Evolutionary conservation across 2,797 vertebrate species (phyloP).

Genomic region (Sebastes aleutianus): DNA sequence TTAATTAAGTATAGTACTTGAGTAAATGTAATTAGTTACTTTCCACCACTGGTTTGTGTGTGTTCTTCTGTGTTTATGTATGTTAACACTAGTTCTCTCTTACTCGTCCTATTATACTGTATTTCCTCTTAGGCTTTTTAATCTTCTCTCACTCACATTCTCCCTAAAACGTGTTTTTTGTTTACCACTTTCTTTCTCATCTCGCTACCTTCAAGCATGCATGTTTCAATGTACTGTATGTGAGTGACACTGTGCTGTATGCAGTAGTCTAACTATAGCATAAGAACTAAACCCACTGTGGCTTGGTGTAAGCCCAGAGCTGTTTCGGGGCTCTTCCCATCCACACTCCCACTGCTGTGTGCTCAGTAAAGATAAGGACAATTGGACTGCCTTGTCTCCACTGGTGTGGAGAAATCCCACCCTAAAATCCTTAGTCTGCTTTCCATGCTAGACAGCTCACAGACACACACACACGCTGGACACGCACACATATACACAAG

Average conservation of each 20-base stretch:
- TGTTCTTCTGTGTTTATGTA: background rate
- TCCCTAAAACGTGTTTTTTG: background rate
- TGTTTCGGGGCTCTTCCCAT: slow-evolving; percentile 30
- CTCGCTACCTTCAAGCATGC: background rate
- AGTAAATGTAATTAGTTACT: background rate
- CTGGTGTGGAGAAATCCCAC: slow-evolving; percentile 27
- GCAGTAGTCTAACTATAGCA: slow-evolving; percentile 36
- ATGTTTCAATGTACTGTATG: background rate
- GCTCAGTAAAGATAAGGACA: slow-evolving; percentile 56
- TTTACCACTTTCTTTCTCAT: background rate
- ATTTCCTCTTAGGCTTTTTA: background rate
- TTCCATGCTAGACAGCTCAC: slow-evolving; percentile 4
- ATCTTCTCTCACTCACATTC: background rate
- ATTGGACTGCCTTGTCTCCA: slow-evolving; percentile 30
- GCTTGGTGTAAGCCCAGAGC: slow-evolving; percentile 33
- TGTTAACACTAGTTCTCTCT: background rate
- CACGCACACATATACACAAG: background rate
- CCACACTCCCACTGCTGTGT: slow-evolving; percentile 42
- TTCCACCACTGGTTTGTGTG: background rate
- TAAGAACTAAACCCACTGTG: slow-evolving; percentile 32
- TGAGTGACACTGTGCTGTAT: background rate
- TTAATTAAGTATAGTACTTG: background rate
- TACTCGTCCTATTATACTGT: background rate
- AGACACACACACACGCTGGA: background rate
- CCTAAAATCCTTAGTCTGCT: slow-evolving; percentile 33